Evolutionary conservation across 2,113 vertebrate species (phyloP), one percentile per base, ranked within the genome.

Genomic region (Montifringilla adamsi): DNA sequence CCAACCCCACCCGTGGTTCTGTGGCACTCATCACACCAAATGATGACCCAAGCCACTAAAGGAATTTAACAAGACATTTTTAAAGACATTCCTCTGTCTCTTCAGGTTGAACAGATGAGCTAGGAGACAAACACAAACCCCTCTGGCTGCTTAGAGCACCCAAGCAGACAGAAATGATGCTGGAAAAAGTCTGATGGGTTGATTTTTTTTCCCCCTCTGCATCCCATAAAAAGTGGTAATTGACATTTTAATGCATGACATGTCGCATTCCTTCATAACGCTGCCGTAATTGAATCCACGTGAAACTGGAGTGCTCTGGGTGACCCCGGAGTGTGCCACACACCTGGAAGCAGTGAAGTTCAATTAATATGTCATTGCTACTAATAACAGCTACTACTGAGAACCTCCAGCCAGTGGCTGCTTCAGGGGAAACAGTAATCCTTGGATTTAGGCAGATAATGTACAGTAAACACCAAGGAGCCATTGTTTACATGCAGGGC

Each of bases 331-430:
- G 97, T 98, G 97, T 98, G 97, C 96, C 98, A 97, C 97, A 98
- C 98, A 98, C 98, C 98, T 98, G 98, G 97, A 98, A 98, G 86
- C 87, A 98, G 92, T 98, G 98, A 98, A 96, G 94, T 94, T 96
- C 97, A 98, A 98, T 98, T 98, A 98, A 98, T 93, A 87, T 98
- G 98, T 98, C 97, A 98, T 96, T 92, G 94, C 96, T 96, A 95
- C 98, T 97, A 97, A 97, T 85, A 89, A 86, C 82, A 47, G 95
- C 97, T 97, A 97, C 97, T 84, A 50, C 93, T 97, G 97, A 98
- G 97, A 98, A 83, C 96, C 96, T 95, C 96, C 97, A 97, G 97
- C 73, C 93, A 79, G 91, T 91, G 91, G 74, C 87, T 89, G 53
- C 64, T 58, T 60, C 87, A 33, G 66, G 92, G 97, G 78, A 94